A percentile compares a stretch with the other conserved stretches of the same genome.
These are phyloP conservation scores for Dryas iulia DNA, from an alignment of 1,140 invertebrate species.

Conservation along the genomic window DNA sequence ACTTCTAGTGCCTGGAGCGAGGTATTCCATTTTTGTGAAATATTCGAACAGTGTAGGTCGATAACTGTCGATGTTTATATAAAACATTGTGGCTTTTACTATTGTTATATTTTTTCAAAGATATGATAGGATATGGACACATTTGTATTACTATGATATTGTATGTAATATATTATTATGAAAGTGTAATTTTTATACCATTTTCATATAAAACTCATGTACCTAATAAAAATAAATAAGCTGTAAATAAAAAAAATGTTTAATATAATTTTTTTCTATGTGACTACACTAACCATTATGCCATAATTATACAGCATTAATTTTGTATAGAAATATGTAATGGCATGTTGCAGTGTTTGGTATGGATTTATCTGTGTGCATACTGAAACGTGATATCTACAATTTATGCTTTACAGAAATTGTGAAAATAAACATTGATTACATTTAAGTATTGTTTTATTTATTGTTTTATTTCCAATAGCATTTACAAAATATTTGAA, in stretches of 20 bases:
- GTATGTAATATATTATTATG: slow-evolving; percentile 73
- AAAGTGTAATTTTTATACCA: slow-evolving; percentile 80
- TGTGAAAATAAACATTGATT: slow-evolving; percentile 78
- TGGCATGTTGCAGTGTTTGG: slow-evolving; percentile 63
- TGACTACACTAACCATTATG: slow-evolving; percentile 74
- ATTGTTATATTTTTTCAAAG: slow-evolving; percentile 77
- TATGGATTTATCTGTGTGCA: slow-evolving; percentile 77
- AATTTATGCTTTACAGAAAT: slow-evolving; percentile 79
- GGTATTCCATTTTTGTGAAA: slow-evolving; percentile 61
- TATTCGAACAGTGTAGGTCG: slow-evolving; percentile 53
- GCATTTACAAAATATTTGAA: too few species aligned
- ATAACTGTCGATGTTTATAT: slow-evolving; percentile 67
- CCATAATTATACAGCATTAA: slow-evolving; percentile 67
- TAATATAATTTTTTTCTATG: slow-evolving; percentile 79
- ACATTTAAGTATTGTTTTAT: slow-evolving; percentile 50
- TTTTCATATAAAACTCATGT: slow-evolving; percentile 79
- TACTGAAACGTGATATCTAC: slow-evolving; percentile 79
- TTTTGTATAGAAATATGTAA: slow-evolving; percentile 76
- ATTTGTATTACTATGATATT: slow-evolving; percentile 74
- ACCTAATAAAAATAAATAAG: slow-evolving; percentile 75
- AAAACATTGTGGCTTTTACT: slow-evolving; percentile 73
- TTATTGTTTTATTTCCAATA: slow-evolving; percentile 12
- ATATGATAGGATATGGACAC: slow-evolving; percentile 63
- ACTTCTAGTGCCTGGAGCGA: slow-evolving; percentile 71
- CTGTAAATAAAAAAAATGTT: slow-evolving; percentile 75